Percentiles rank a stretch among this genome's conserved stretches.
phyloP scores from a whole-genome alignment of 2,797 vertebrate species.

The Bryconaethiops microstoma region DNA sequence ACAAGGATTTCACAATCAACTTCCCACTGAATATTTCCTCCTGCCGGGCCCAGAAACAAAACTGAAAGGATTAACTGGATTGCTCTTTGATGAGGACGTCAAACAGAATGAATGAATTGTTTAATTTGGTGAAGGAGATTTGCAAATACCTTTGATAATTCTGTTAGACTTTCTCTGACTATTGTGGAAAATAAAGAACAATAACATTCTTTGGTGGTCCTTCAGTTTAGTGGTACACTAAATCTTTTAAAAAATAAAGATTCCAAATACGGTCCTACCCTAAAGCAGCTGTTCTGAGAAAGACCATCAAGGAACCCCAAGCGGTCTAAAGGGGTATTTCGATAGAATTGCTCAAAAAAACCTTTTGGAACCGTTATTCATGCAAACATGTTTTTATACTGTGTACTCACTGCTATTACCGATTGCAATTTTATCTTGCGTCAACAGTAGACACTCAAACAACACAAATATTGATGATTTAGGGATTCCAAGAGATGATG shows the following conservation, averaged over 20 bases:
- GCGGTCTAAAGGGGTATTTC: too few species aligned
- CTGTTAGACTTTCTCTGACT: not conserved
- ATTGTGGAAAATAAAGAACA: not conserved
- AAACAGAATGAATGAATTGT: conserved; percentile 46
- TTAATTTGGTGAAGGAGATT: conserved; percentile 43
- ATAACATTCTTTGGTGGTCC: not conserved
- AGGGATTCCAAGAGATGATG: not conserved
- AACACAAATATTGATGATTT: not conserved
- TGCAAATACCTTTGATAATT: conserved; percentile 36
- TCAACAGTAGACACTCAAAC: not conserved
- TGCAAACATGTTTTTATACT: not conserved
- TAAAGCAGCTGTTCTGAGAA: too few species aligned
- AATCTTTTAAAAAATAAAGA: not conserved
- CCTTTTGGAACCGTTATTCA: too few species aligned
- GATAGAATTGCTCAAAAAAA: too few species aligned
- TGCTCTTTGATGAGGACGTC: conserved; percentile 36
- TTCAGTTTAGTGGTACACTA: not conserved
- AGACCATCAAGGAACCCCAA: too few species aligned
- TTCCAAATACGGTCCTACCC: not conserved
- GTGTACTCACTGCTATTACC: not conserved
- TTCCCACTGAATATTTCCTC: conserved; percentile 45
- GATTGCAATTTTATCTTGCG: not conserved
- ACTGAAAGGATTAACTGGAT: conserved; percentile 38
- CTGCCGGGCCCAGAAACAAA: conserved; percentile 22
- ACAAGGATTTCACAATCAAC: conserved; percentile 28